Evolutionary conservation across 2,888 invertebrate species (phyloP).

Genomic region (Scaptomyza reducta): DNA sequence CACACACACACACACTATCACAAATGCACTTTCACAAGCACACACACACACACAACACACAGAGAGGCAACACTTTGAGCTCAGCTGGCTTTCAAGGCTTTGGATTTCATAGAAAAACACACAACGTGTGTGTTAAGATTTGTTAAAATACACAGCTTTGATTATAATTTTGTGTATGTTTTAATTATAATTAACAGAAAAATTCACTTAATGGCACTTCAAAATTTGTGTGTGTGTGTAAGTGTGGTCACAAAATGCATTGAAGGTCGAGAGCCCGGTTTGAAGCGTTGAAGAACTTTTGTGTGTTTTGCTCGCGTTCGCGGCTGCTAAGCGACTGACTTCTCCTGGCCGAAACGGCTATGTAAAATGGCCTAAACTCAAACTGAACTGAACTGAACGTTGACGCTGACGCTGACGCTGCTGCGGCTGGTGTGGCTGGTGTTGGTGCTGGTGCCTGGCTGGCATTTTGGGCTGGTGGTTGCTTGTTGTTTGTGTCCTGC

Average conservation of each 20-base stretch:
- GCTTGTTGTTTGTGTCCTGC: constrained; percentile 61
- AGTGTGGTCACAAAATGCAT: constrained; percentile 11
- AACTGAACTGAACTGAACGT: constrained; percentile 13
- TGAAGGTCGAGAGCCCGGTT: constrained; percentile 47
- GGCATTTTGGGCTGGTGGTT: constrained; percentile 27
- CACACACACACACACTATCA: constrained; percentile 8
- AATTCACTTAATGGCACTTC: constrained; percentile 18
- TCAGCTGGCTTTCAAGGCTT: constrained; percentile 31
- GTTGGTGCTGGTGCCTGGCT: constrained; percentile 29
- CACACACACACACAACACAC: constrained; percentile 10
- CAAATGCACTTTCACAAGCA: constrained; percentile 13
- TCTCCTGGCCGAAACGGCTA: constrained; percentile 45
- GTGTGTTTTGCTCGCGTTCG: constrained; percentile 69
- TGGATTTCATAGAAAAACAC: constrained; percentile 1
- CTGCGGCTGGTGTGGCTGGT: constrained; percentile 18
- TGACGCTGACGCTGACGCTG: constrained; percentile 23
- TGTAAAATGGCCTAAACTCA: constrained; percentile 64
- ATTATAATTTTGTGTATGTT: not conserved
- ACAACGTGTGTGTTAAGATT: not conserved
- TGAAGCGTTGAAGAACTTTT: constrained; percentile 11
- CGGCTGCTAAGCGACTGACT: constrained; percentile 80
- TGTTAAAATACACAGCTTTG: not conserved
- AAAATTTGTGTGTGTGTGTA: constrained; percentile 1
- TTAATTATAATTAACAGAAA: not conserved
- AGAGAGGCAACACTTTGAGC: constrained; percentile 28